Percentiles rank a stretch among this genome's conserved stretches.
These are phyloP conservation scores for Phortica variegata DNA, from an alignment of 1,140 invertebrate species.

Conservation along the genomic window DNA sequence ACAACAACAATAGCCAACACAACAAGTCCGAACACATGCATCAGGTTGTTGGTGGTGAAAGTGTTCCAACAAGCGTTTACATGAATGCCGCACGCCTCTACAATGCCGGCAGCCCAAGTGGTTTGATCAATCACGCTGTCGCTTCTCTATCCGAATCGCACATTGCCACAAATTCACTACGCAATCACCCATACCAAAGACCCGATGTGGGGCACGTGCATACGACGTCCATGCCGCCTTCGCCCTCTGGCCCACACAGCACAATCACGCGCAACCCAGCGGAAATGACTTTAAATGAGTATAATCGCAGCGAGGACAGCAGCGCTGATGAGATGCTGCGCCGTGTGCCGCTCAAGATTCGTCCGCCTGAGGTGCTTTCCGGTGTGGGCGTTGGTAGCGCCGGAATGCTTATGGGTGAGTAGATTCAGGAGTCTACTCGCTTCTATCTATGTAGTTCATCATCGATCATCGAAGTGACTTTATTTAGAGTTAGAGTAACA, in stretches of 20 bases:
- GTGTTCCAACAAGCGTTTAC: constrained; percentile 5
- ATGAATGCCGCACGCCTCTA: constrained; percentile 28
- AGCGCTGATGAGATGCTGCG: constrained; percentile 44
- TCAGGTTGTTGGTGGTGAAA: too few relatives aligned
- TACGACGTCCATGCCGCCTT: constrained; percentile 20
- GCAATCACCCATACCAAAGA: constrained; percentile 55
- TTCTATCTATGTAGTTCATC: neutral
- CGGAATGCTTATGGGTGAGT: neutral
- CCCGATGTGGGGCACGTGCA: neutral
- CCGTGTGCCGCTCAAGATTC: constrained; percentile 41
- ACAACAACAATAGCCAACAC: constrained; percentile 13
- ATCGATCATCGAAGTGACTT: neutral
- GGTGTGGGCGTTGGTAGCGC: constrained; percentile 7
- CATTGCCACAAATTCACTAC: constrained; percentile 24
- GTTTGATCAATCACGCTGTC: constrained; percentile 23
- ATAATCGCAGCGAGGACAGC: constrained; percentile 44
- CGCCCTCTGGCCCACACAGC: constrained; percentile 24
- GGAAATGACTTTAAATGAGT: constrained; percentile 53
- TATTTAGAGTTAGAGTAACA: too few relatives aligned
- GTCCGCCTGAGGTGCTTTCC: constrained; percentile 31
- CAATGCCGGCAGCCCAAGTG: constrained; percentile 16
- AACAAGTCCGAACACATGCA: constrained; percentile 1
- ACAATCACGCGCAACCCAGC: constrained; percentile 40
- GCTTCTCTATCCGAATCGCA: too few relatives aligned
- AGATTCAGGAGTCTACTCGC: neutral